A percentile compares a stretch with the other conserved stretches of the same genome.
Evolutionary conservation across 2,113 vertebrate species (phyloP).

Genomic region (Thinocorus orbignyianus): DNA sequence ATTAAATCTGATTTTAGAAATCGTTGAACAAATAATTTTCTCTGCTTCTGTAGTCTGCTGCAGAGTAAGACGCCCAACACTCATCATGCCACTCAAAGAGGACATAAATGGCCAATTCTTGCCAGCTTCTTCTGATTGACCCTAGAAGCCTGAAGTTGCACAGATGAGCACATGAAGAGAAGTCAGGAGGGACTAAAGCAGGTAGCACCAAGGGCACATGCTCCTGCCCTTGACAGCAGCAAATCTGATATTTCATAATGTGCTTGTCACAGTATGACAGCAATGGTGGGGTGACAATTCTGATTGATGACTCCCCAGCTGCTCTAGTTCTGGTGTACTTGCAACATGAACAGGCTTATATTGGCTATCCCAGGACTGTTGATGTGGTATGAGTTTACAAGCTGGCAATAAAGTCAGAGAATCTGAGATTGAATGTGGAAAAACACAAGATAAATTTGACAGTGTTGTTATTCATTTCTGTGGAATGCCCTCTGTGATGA

Average conservation of each 20-base stretch:
- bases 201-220: background rate
- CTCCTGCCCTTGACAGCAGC: background rate
- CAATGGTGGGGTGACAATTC: background rate
- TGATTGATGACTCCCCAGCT: background rate
- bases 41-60: background rate
- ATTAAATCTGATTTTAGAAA: background rate
- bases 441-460: background rate
- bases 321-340: background rate
- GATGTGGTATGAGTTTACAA: background rate
- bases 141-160: background rate
- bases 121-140: background rate
- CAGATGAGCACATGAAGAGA: background rate
- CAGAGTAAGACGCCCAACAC: background rate
- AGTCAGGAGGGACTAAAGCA: background rate
- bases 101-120: background rate
- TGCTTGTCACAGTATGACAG: background rate
- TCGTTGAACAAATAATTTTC: background rate
- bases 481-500: background rate
- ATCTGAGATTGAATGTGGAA: background rate
- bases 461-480: background rate
- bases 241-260: background rate
- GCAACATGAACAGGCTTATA: background rate
- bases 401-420: background rate
- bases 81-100: background rate
- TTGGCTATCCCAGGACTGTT: background rate